Evolutionary conservation across 2,888 invertebrate species (phyloP).

Genomic region (Eupeodes latifasciatus): DNA sequence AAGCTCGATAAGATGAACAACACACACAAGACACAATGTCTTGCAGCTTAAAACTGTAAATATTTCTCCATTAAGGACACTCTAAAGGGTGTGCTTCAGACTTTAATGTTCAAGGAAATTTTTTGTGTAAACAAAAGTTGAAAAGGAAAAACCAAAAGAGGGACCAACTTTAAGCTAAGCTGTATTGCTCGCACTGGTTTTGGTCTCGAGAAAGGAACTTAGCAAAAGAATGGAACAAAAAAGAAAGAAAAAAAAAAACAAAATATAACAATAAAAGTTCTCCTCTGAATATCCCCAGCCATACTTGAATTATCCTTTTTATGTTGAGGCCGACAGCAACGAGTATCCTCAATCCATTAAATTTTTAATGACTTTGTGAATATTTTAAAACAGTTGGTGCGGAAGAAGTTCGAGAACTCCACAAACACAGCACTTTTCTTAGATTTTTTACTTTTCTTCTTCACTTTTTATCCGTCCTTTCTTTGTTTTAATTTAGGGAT

Average conservation of each 20-base stretch:
- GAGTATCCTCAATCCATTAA: slow-evolving; percentile 72
- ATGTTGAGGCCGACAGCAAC: slow-evolving; percentile 56
- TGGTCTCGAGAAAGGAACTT: not conserved
- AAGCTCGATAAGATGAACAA: slow-evolving; percentile 48
- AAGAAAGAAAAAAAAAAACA: slow-evolving; percentile 23
- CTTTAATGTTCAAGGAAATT: slow-evolving; percentile 18
- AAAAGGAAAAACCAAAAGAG: slow-evolving; percentile 5
- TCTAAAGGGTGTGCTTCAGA: not conserved
- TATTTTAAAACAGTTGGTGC: slow-evolving; percentile 65
- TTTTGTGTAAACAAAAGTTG: slow-evolving; percentile 53
- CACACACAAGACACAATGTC: slow-evolving; percentile 25
- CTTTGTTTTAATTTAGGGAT: slow-evolving; percentile 59
- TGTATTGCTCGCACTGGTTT: not conserved
- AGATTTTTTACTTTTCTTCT: slow-evolving; percentile 35
- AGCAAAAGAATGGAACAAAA: not conserved
- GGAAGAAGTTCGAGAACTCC: slow-evolving; percentile 50
- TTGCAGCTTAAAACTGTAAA: slow-evolving; percentile 39
- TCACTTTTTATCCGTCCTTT: slow-evolving; percentile 33
- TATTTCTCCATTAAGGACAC: slow-evolving; percentile 26
- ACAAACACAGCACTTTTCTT: slow-evolving; percentile 62
- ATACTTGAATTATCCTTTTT: slow-evolving; percentile 75
- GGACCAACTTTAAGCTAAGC: slow-evolving; percentile 9
- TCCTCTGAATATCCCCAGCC: slow-evolving; percentile 62
- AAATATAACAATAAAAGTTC: slow-evolving; percentile 61
- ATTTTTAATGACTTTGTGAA: slow-evolving; percentile 72